Percentiles rank a stretch among this genome's conserved stretches.
Evolutionary conservation across 2,113 vertebrate genomes (phyloP).

Genomic region (Tragelaphus strepsiceros): DNA sequence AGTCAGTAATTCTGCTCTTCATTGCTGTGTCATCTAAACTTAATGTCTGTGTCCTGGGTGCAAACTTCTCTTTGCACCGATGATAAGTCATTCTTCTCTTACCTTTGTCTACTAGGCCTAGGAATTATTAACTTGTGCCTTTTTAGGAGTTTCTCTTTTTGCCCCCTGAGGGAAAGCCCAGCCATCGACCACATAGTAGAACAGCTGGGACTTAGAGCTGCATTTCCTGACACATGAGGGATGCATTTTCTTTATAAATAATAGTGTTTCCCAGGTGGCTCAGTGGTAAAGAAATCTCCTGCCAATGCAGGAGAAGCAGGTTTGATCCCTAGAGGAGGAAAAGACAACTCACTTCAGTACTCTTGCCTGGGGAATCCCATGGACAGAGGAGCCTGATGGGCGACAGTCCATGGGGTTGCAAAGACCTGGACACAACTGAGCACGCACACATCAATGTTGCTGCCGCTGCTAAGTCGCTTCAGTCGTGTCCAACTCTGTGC

Average conservation of each 20-base stretch:
- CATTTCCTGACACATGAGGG: not conserved
- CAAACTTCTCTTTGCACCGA: not conserved
- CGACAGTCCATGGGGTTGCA: not conserved
- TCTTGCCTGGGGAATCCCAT: not conserved
- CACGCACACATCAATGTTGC: not conserved
- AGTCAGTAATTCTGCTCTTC: not conserved
- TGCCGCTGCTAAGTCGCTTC: too few species aligned
- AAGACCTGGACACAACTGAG: not conserved
- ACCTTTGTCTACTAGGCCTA: not conserved
- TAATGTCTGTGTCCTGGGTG: not conserved
- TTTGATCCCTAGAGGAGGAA: not conserved
- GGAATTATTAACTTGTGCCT: not conserved
- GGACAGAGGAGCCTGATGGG: not conserved
- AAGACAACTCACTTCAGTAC: not conserved
- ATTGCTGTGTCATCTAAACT: not conserved
- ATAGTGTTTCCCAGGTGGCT: not conserved
- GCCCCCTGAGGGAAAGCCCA: not conserved
- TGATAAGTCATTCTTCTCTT: not conserved
- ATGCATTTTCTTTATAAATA: not conserved
- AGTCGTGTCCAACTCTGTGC: too few species aligned
- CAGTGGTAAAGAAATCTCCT: not conserved
- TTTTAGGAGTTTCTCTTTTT: not conserved
- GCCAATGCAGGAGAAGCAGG: not conserved
- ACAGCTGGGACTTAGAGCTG: not conserved
- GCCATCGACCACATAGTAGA: not conserved